phyloP scores from a whole-genome alignment of 2,797 vertebrate species.

The Cirrhinus mrigala region DNA sequence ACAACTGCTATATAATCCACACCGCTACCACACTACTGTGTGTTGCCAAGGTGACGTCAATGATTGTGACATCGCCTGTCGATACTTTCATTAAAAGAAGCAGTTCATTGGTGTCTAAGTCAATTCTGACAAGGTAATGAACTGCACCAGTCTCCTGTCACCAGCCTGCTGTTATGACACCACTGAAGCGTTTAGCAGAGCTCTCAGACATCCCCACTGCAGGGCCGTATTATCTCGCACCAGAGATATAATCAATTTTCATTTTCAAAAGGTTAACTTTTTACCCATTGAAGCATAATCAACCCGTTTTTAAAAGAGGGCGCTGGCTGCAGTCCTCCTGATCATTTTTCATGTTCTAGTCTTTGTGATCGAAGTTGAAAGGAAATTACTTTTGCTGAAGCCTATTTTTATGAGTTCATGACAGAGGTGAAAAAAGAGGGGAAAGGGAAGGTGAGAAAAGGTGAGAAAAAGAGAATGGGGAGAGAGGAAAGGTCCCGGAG shows the following conservation, averaged over 20 bases:
- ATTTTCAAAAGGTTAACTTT: conserved; percentile 63
- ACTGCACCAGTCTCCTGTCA: conserved; percentile 48
- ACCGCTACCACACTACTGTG: not conserved
- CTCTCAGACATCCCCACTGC: conserved; percentile 15
- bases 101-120: conserved; percentile 45
- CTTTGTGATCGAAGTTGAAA: conserved; percentile 47
- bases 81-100: conserved; percentile 64
- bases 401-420: conserved; percentile 44
- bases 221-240: conserved; percentile 35
- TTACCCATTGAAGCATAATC: conserved; percentile 52
- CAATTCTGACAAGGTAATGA: conserved; percentile 60
- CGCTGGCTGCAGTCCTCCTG: conserved; percentile 34
- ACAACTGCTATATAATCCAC: conserved; percentile 2
- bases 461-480: not conserved
- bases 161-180: conserved; percentile 14
- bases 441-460: not conserved
- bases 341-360: conserved; percentile 35
- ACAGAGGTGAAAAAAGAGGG: conserved; percentile 26
- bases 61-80: conserved; percentile 59
- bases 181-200: conserved; percentile 37
- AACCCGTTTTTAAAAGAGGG: conserved; percentile 30
- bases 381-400: conserved; percentile 53
- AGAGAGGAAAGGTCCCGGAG: not conserved
- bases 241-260: conserved; percentile 62
- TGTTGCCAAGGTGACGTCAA: conserved; percentile 30